Evolutionary conservation across 2,888 invertebrate species (phyloP), one percentile per base, ranked within the genome.

Genomic region (Heliconius erato): DNA sequence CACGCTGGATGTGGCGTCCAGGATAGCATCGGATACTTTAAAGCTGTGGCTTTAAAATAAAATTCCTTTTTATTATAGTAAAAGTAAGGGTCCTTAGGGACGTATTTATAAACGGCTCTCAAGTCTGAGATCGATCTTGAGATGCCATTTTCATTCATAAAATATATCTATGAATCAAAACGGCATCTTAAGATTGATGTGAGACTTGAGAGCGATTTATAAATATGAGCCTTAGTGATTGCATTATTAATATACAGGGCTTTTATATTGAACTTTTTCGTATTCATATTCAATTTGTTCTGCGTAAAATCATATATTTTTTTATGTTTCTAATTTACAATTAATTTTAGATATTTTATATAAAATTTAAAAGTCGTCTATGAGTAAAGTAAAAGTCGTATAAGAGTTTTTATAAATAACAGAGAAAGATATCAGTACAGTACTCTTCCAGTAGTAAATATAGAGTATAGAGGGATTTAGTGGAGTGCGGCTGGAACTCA

Each of bases 1-100:
- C 85, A 83, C 79, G 84, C 86, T 85, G 82, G 86, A 87, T 85
- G 84, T 82, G 87, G 85, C 85, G 84, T 16, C 49, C 35, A 77
- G 68, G 74, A 35, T 83, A 78, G 82, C 82, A 80, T 67, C 14
- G 74, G 32, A 23, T 35, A 59, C n/a, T 77, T 76, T 19, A 35
- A 54, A 69, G 35, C 78, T 76, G 71, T 40, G n/a, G 14, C 59
- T 76, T 71, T 71, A 7, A 44, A 72, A 72, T 72, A 28, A 26
- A 9, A 40, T 63, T 54, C 19, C 23, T 54, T 76, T 65, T 7
- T 35, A 2, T 63, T 40, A 35, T 32, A 63, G 16, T 40, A n/a
- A 63, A n/a, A 12, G 63, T 63, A n/a, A n/a, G 23, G 19, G 19
- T 7, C 1, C 0, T 2, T 23, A 54, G 23, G 0, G 2, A 6